Evolutionary conservation across 1,140 invertebrate species (phyloP), one percentile per base, ranked within the genome.

Genomic region (Conus betulinus): DNA sequence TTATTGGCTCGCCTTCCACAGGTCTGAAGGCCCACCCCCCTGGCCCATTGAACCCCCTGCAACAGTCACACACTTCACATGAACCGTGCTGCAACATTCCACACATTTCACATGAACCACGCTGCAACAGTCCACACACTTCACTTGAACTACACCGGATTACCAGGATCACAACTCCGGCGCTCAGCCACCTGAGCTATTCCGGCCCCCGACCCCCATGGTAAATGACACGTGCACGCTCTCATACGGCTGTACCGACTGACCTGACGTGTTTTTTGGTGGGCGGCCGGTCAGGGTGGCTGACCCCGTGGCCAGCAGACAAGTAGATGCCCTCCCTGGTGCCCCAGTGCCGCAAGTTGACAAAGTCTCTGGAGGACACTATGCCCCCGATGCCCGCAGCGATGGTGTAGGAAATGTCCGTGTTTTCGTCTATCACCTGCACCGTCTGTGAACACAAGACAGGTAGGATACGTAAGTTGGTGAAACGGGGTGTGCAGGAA

Each of bases 291-390:
- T 95, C 94, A n/a, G 95, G 93, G 92, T 97, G 96, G 67, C 96
- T 96, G 76, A 96, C 94, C 5, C 96, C 96, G 57, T 95, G 93
- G n/a, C 96, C 96, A 82, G 96, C 95, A 39, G 93, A 91, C 63
- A 96, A 78, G 88, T 93, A 94, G 53, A 93, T 95, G 8, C 96
- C 95, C 52, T 96, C 96, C 63, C 95, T 94, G 17, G 95, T 91
- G 10, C 95, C 96, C 94, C 97, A 97, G 90, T 96, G 96, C 13
- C 98, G 96, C 13, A 98, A 92, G 93, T 96, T 97, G 5, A 98
- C 96, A 95, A 98, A 98, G 96, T 98, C 98, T n/a, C 98, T 96
- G 79, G 97, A 97, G 8, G 97, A 96, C 1, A 98, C 97, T 15
- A 98, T 96, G 39, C 98, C 98, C n/a, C 97, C 96, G 3, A 97